Percentiles rank a stretch among this genome's conserved stretches.
Conservation (phyloP, 1,140 invertebrate genomes). For the Pseudachorutes palmiensis region DNA sequence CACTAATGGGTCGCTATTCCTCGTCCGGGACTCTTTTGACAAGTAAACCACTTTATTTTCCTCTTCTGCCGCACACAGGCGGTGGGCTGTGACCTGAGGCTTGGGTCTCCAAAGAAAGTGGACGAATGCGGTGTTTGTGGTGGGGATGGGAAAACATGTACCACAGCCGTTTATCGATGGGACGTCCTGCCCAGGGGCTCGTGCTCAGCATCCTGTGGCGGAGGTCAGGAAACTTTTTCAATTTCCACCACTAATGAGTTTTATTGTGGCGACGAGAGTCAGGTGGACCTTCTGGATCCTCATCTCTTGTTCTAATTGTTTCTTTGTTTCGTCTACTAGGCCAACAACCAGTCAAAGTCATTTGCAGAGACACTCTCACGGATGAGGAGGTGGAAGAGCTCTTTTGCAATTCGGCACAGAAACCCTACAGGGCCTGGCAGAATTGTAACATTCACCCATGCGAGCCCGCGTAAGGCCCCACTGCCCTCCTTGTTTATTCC, state of each 20-base stretch:
- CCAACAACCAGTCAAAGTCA: constrained; percentile 53
- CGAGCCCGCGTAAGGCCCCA: constrained; percentile 79
- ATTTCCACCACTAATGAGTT: constrained; percentile 5
- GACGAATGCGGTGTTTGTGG: constrained; percentile 85
- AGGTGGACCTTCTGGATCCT: not conserved
- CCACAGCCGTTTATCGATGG: constrained; percentile 72
- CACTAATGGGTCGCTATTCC: constrained; percentile 1
- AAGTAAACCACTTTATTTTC: constrained; percentile 11
- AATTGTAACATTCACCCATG: constrained; percentile 77
- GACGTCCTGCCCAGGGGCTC: constrained; percentile 64
- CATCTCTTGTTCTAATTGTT: not conserved
- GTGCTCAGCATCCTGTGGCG: constrained; percentile 83
- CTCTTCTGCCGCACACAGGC: constrained; percentile 51
- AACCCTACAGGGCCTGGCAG: constrained; percentile 63
- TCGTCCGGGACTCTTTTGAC: constrained; percentile 9
- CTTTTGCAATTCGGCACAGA: constrained; percentile 65
- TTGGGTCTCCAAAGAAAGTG: constrained; percentile 71
- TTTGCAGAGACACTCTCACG: constrained; percentile 62
- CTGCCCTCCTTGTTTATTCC: too few species aligned
- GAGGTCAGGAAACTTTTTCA: constrained; percentile 57
- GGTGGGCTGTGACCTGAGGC: constrained; percentile 79
- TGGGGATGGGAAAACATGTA: constrained; percentile 73
- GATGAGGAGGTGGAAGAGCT: constrained; percentile 64
- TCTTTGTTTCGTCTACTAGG: constrained; percentile 48
- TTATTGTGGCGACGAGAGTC: not conserved